Base-by-base conservation (phyloP, 1,140 invertebrate genomes). In the Zelostemma sp. region DNA sequence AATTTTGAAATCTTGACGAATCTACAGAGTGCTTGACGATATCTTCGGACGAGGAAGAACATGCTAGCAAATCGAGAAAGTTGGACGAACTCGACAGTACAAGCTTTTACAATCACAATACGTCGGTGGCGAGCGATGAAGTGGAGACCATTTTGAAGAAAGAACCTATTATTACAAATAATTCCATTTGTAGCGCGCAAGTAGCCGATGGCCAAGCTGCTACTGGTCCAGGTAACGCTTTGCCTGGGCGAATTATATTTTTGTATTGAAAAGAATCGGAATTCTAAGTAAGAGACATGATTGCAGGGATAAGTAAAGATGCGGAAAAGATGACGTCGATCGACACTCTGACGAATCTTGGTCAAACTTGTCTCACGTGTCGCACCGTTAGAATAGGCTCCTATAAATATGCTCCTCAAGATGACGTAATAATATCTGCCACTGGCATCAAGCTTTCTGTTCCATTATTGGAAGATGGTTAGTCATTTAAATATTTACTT, bases 361-460 rank as follows among this genome's bases (percentile, higher is more conserved):
- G 63, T 40, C 83, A 84, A 51, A 88, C 87, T 1, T 80, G 85
- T 15, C 72, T 93, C 6, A 82, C 85, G 6, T 94, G 93, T 81
- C 85, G 91, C 58, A 92, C 91, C n/a, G 89, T 94, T 63, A 87
- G 92, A 68, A 91, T 94, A 78, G 93, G 93, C 45, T 92, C 92
- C 3, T 92, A 93, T 75, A 91, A 90, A 85, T 93, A 90, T 78
- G 81, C 88, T 66, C 90, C 92, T 31, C 87, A 82, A 48, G 91
- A 92, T 74, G 88, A 88, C 80, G 88, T 93, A 81, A 79, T 88
- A 61, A 88, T 93, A 69, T 90, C 90, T 47, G 84, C 86, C 8
- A 88, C 85, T 73, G 90, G 90, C 31, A 82, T 94, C 14, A 88
- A 88, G 74, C 88, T 94, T 49, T 86, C 88, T 69, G 90, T 92